Base-by-base conservation (phyloP, 2,797 vertebrate genomes). In the Cyclura pinguis region DNA sequence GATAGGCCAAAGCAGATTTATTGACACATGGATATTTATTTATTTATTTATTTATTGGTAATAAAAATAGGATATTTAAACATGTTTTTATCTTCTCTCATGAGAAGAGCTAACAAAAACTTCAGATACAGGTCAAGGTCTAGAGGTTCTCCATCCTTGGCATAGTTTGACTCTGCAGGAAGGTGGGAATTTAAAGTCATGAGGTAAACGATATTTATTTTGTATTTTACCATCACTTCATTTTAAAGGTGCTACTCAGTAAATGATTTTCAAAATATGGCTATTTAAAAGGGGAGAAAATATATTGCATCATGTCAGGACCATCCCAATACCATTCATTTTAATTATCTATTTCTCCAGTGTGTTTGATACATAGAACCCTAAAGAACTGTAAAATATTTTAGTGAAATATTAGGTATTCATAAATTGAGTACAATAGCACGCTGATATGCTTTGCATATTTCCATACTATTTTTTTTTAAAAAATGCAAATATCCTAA, bases 351-450 rank as follows among this genome's bases (percentile, higher is more conserved):
- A 8, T 32, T 77, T 35, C 50, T 67, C 32, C 22, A 88, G n/a
- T 80, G 32, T 18, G 38, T 81, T 38, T 81, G 64, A 81, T 52
- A 38, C 20, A 55, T 55, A 24, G 67, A 72, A 72, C 14, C 55
- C 27, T 55, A n/a, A 55, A 57, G 4, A 72, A 18, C 32, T 50
- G 24, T 69, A 69, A n/a, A 84, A 69, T 84, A n/a, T 52, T 84
- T 67, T n/a, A n/a, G 64, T n/a, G 50, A 50, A 69, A 84, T 27
- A 50, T 69, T 47, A 47, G 4, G 6, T 32, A 69, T 72, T 69
- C 38, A 29, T 84, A 67, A 84, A 84, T 50, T 47, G 42, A 84
- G 38, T n/a, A 84, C 83, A 84, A 47, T 69, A 84, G 18, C 27
- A 47, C 69, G 62, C 1, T 69, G 64, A 52, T 10, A 27, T 50